Evolutionary conservation across 2,797 vertebrate genomes (phyloP).

Genomic region (Oryzias sinensis): DNA sequence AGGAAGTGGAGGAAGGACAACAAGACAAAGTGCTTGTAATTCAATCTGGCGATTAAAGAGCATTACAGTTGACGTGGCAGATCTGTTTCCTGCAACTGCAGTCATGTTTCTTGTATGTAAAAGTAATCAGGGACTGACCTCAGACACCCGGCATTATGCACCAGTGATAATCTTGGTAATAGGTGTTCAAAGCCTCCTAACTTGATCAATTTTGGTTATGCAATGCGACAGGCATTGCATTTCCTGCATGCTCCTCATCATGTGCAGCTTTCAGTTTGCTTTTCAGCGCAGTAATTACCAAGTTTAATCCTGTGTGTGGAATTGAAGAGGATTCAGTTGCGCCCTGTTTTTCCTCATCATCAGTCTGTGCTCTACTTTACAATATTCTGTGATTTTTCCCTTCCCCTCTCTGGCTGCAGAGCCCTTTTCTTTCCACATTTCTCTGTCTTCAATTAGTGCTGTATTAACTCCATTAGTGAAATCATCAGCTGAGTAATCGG

Average conservation of each 20-base stretch:
- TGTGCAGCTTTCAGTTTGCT: slow-evolving; percentile 23
- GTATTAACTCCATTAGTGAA: slow-evolving; percentile 60
- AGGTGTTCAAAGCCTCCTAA: slow-evolving; percentile 5
- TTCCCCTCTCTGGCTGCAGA: slow-evolving; percentile 8
- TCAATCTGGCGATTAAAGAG: not conserved
- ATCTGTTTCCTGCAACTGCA: not conserved
- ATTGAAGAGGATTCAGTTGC: slow-evolving; percentile 13
- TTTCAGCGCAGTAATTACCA: slow-evolving; percentile 30
- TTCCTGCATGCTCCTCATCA: not conserved
- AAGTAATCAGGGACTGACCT: not conserved
- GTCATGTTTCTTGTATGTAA: slow-evolving; percentile 6
- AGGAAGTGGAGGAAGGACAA: slow-evolving; percentile 1
- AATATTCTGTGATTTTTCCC: not conserved
- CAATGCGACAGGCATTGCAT: slow-evolving; percentile 11
- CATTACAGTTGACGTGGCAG: not conserved
- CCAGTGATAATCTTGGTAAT: not conserved
- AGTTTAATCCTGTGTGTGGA: slow-evolving; percentile 11
- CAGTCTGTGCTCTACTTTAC: not conserved
- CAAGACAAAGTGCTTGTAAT: slow-evolving; percentile 3
- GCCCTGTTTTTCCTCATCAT: slow-evolving; percentile 4
- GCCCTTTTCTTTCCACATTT: slow-evolving; percentile 18
- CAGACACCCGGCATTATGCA: not conserved
- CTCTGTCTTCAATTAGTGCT: slow-evolving; percentile 45
- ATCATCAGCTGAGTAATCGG: slow-evolving; percentile 54
- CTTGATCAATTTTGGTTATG: slow-evolving; percentile 17